These are phyloP conservation scores for Byasa hedistus DNA, from an alignment of 2,888 invertebrate genomes.

Conservation along the genomic window DNA sequence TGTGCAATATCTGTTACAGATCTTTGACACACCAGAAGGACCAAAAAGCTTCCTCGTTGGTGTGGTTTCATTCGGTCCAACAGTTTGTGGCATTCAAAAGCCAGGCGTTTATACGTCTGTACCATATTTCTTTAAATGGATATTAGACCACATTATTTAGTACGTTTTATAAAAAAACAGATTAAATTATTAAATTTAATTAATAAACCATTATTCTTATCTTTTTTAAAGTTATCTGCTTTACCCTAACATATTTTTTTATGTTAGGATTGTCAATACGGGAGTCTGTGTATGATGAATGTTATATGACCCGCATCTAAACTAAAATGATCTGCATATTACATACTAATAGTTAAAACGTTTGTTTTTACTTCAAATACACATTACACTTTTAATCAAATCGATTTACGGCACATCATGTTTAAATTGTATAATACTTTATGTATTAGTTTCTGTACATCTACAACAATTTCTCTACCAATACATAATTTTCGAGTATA, in stretches of 20 bases:
- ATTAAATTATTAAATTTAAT: neutral
- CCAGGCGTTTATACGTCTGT: constrained; percentile 81
- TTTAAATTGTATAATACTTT: no score
- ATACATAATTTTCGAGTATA: no score
- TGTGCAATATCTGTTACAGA: constrained; percentile 44
- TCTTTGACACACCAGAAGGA: constrained; percentile 66
- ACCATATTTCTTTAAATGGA: constrained; percentile 76
- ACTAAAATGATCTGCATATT: neutral
- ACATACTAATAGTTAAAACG: no score
- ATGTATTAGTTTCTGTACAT: no score
- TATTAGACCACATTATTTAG: constrained; percentile 58
- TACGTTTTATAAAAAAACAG: neutral
- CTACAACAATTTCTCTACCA: no score
- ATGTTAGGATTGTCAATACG: no score
- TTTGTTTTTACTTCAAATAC: no score
- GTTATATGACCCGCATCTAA: neutral
- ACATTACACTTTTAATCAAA: no score
- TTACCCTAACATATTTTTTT: no score
- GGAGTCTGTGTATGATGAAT: neutral
- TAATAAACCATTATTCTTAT: neutral
- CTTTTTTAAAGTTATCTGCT: neutral
- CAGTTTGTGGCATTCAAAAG: constrained; percentile 72
- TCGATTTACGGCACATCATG: no score
- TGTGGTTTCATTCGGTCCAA: constrained; percentile 82
- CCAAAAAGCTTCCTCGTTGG: constrained; percentile 80